Evolutionary conservation across 2,113 vertebrate species (phyloP), one percentile per base, ranked within the genome.

Genomic region (Eubucco bourcierii): DNA sequence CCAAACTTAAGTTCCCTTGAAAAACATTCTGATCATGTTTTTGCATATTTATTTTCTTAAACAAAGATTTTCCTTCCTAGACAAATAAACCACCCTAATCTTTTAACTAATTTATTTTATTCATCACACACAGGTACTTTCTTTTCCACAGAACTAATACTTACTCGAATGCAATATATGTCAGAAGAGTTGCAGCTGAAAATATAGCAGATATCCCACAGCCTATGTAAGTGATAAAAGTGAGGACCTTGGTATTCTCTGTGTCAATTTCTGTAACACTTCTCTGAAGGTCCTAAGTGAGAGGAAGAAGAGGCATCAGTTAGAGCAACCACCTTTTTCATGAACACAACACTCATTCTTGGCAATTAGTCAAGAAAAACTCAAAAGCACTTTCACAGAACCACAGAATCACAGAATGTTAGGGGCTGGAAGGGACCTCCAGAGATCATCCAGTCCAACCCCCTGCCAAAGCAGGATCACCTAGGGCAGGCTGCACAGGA

Each of bases 91-190:
- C 31, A 52, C 25, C 23, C 6, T 39, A 67, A 76, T 17, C 13
- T 34, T 6, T 0, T 21, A 59, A 60, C 8, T 59, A 66, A 55
- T n/a, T 66, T 41, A 41, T 56, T 73, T 68, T 53, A 47, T 74
- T 78, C 15, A 60, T 52, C 66, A 59, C 23, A 67, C 10, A 50
- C 25, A 72, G 18, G 25, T 70, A 34, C n/a, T 20, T 66, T 14
- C 53, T 68, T 63, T 60, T 80, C 39, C 46, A 73, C 29, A n/a
- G 56, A 77, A 83, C 34, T 89, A 76, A 88, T 72, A 98, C 99
- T 99, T 96, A 99, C 99, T 99, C 99, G 88, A 99, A 99, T 29
- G 99, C 98, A 81, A 99, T 96, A 68, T 99, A 99, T 28, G 99
- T 99, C 80, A 99, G 97, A 84, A 99, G 98, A 52, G 99, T 99